Evolutionary conservation across 2,888 invertebrate species (phyloP), one percentile per base, ranked within the genome.

Genomic region (Aphidoletes aphidimyza): DNA sequence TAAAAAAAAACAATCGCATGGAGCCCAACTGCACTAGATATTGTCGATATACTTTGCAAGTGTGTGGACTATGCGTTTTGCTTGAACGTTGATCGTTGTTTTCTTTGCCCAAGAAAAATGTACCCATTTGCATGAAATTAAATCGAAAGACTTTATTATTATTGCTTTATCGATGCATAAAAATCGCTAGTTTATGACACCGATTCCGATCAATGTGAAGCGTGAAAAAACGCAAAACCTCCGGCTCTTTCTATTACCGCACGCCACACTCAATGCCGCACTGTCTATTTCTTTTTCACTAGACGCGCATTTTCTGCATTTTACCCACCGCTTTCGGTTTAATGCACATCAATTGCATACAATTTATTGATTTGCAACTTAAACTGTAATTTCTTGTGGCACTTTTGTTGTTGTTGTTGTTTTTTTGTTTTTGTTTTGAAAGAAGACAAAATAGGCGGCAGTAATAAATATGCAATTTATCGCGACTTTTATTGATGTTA

Each of bases 401-500:
- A 14, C 36, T 36, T 36, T 78, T 78, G 11, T n/a, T n/a, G n/a
- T n/a, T n/a, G n/a, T n/a, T n/a, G n/a, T n/a, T n/a, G n/a, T n/a
- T n/a, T n/a, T n/a, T n/a, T n/a, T n/a, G n/a, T n/a, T n/a, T n/a
- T n/a, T n/a, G n/a, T n/a, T n/a, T n/a, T n/a, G n/a, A n/a, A n/a
- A n/a, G n/a, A n/a, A 17, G 2, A 47, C 9, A 47, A 34, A 36
- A 81, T n/a, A 81, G 37, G 37, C n/a, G 81, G 81, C 81, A 37
- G 37, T 37, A 37, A 81, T 37, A 81, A 37, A 81, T 81, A 37
- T 36, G 36, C 81, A 81, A 81, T 81, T 81, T 81, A 81, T 81
- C 81, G 81, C 37, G 81, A 37, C 81, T 81, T 81, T 81, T 81
- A 81, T 81, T 37, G 81, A 81, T 81, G 81, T 81, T 81, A 81